Base-by-base conservation (phyloP, 2,888 invertebrate species). In the Emmelina monodactyla region DNA sequence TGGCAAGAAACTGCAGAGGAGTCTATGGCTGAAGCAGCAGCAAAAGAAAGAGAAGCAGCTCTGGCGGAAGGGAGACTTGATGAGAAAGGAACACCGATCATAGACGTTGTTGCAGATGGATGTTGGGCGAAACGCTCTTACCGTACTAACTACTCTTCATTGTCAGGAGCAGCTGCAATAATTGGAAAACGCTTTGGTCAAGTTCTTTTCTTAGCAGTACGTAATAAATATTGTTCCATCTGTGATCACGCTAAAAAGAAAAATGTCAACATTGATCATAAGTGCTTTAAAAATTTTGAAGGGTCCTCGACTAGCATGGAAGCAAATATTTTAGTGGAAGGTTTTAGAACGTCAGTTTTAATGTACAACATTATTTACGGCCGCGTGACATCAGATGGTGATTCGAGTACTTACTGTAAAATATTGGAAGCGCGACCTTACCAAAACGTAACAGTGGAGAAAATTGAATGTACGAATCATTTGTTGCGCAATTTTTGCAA, bases 231-330 rank as follows among this genome's bases (percentile, higher is more conserved):
- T 31, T 39, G 37, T 22, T 37, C 16, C 14, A 39, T 39, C 13
- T 41, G 41, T 32, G 37, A 34, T 9, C 30, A 36, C 31, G 41
- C 40, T 16, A 22, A 41, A 28, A 43, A 39, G 22, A 32, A 37
- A 33, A 12, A 35, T 14, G 16, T 19, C 7, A n/a, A 31, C 28
- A 29, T 22, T 29, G 32, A 37, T 15, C 39, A 43, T 15, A 16
- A 19, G 15, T 45, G 44, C 28, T 42, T 15, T 25, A 42, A 41
- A 41, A 44, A 44, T 28, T 44, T 35, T 30, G 22, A 14, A 6
- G 41, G 41, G 9, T 10, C 35, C 7, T 44, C 40, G 3, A 34
- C 36, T n/a, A 32, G 25, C 14, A 41, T 42, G 44, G 40, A 41
- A 28, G 16, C 38, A 10, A 28, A 28, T 16, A 41, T 41, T 29